Evolutionary conservation across 2,797 vertebrate genomes (phyloP).

Genomic region (Siniperca obscura): DNA sequence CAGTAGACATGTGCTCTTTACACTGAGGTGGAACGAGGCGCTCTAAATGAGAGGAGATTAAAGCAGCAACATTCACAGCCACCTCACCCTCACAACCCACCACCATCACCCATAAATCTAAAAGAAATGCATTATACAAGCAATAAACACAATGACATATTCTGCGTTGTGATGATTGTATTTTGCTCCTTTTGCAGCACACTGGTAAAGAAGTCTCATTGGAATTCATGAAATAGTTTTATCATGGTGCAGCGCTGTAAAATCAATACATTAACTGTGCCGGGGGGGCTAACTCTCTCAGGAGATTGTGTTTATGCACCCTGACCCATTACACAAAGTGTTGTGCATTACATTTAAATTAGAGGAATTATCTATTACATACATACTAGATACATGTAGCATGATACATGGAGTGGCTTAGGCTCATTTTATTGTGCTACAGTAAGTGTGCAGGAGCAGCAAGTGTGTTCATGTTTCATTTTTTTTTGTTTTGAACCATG

Average conservation of each 20-base stretch:
- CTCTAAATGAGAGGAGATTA: conserved; percentile 71
- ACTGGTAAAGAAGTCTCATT: conserved; percentile 77
- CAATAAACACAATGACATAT: conserved; percentile 73
- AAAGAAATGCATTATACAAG: conserved; percentile 72
- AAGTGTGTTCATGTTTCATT: conserved; percentile 2
- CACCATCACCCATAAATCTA: conserved; percentile 49
- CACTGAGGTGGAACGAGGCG: conserved; percentile 47
- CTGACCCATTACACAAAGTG: conserved; percentile 76
- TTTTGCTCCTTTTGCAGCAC: conserved; percentile 69
- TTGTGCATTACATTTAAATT: conserved; percentile 76
- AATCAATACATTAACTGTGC: conserved; percentile 81
- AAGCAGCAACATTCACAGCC: conserved; percentile 52
- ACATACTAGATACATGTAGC: conserved; percentile 59
- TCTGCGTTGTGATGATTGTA: conserved; percentile 71
- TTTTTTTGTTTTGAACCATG: conserved; percentile 2
- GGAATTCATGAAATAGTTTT: conserved; percentile 85
- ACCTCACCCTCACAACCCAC: conserved; percentile 18
- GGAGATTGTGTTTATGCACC: conserved; percentile 80
- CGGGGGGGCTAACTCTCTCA: conserved; percentile 61
- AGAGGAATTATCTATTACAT: conserved; percentile 69
- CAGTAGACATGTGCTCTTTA: conserved; percentile 49
- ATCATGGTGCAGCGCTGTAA: conserved; percentile 70
- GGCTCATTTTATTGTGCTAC: conserved; percentile 16
- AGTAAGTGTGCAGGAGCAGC: neutral
- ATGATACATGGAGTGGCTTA: conserved; percentile 20